A percentile compares a stretch with the other conserved stretches of the same genome.
These are phyloP conservation scores for Crenichthys baileyi DNA, from an alignment of 2,797 vertebrate species.

Conservation along the genomic window DNA sequence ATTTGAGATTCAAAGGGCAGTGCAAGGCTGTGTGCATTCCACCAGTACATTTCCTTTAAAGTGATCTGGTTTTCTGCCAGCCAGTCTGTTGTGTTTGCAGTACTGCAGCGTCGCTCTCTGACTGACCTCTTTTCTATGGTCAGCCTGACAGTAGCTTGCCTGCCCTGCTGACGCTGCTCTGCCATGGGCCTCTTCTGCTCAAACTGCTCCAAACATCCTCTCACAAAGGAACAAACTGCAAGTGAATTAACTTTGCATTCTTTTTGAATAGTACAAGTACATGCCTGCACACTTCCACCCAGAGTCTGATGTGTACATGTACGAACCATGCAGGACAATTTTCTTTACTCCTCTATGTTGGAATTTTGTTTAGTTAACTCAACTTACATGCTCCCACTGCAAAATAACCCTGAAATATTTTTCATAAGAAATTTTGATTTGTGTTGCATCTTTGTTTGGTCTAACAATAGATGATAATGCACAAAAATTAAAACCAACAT, in stretches of 20 bases:
- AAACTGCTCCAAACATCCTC: constrained; percentile 4
- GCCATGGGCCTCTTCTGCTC: constrained; percentile 9
- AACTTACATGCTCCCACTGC: constrained; percentile 5
- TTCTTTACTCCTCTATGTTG: not conserved
- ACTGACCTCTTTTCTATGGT: constrained; percentile 37
- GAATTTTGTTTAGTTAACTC: not conserved
- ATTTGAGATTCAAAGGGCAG: no score
- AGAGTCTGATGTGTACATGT: not conserved
- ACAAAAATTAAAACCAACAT: not conserved
- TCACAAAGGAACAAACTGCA: not conserved
- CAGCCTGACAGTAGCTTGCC: constrained; percentile 5
- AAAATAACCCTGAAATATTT: not conserved
- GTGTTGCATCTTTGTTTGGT: not conserved
- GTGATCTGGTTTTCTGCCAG: not conserved
- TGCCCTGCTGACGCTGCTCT: constrained; percentile 4
- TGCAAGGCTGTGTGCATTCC: no score
- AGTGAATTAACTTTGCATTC: not conserved
- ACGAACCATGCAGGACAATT: not conserved
- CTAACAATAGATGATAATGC: not conserved
- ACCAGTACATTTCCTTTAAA: constrained; percentile 20
- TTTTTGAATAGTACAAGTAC: not conserved
- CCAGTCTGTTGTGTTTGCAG: not conserved
- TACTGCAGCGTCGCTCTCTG: not conserved
- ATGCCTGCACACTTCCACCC: not conserved
- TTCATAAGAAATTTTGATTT: not conserved